Evolutionary conservation across 2,113 vertebrate species (phyloP).

Genomic region (Hippoglossus stenolepis): DNA sequence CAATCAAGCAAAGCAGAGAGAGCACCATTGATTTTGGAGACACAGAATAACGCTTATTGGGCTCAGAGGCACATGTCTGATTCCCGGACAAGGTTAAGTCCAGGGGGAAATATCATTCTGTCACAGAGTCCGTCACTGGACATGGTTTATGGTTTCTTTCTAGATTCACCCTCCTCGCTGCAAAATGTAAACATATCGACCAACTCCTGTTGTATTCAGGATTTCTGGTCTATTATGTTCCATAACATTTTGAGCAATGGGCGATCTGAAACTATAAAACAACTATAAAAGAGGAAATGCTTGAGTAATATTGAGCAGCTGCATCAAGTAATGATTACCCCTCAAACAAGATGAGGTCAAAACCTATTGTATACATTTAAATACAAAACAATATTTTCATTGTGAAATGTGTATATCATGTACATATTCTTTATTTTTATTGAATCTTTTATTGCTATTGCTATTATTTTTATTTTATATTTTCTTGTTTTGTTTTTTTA

Average conservation of each 20-base stretch:
- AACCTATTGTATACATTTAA: too few species aligned
- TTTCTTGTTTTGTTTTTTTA: too few species aligned
- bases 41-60: conserved; percentile 74
- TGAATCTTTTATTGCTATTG: too few species aligned
- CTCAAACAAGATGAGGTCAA: too few species aligned
- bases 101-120: conserved; percentile 63
- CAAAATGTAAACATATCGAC: conserved; percentile 29
- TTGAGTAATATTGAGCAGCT: too few species aligned
- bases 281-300: too few species aligned
- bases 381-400: too few species aligned
- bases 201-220: conserved; percentile 19
- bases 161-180: conserved; percentile 17
- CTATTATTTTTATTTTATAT: too few species aligned
- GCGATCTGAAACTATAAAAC: background rate
- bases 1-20: conserved; percentile 80
- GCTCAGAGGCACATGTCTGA: conserved; percentile 64
- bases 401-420: too few species aligned
- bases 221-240: background rate
- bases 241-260: conserved; percentile 4
- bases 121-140: conserved; percentile 45
- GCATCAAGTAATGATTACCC: too few species aligned
- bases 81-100: conserved; percentile 72
- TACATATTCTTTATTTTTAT: too few species aligned
- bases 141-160: conserved; percentile 36
- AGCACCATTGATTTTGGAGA: conserved; percentile 77